These are phyloP conservation scores for Meloe dianella DNA, from an alignment of 2,888 invertebrate species.

Conservation along the genomic window DNA sequence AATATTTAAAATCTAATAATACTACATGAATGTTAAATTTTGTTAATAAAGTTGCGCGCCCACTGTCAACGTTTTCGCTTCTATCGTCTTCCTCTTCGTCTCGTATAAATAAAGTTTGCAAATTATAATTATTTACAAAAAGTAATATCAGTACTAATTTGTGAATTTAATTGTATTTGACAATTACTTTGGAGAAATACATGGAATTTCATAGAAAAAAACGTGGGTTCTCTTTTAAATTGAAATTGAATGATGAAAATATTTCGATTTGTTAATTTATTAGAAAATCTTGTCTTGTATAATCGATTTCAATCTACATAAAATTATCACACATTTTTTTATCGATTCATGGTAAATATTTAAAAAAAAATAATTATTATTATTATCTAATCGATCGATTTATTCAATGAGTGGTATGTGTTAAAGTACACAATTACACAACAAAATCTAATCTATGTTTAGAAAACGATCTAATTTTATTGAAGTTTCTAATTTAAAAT, in stretches of 20 bases:
- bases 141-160: too few relatives aligned
- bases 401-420: not conserved
- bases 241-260: not conserved
- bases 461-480: not conserved
- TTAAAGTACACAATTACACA: not conserved
- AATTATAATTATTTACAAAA: not conserved
- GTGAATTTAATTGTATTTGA: too few relatives aligned
- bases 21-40: constrained; percentile 20
- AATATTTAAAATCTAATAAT: constrained; percentile 24
- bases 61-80: constrained; percentile 9
- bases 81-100: not conserved
- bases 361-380: not conserved
- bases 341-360: too few relatives aligned
- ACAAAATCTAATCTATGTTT: not conserved
- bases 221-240: not conserved
- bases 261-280: not conserved
- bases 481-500: not conserved
- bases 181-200: not conserved
- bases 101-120: not conserved
- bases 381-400: not conserved
- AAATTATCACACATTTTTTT: not conserved
- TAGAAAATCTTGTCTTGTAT: not conserved
- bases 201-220: not conserved
- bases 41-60: constrained; percentile 26
- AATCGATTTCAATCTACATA: not conserved